phyloP scores from a whole-genome alignment of 2,797 vertebrate genomes.

The Linurgus olivaceus region DNA sequence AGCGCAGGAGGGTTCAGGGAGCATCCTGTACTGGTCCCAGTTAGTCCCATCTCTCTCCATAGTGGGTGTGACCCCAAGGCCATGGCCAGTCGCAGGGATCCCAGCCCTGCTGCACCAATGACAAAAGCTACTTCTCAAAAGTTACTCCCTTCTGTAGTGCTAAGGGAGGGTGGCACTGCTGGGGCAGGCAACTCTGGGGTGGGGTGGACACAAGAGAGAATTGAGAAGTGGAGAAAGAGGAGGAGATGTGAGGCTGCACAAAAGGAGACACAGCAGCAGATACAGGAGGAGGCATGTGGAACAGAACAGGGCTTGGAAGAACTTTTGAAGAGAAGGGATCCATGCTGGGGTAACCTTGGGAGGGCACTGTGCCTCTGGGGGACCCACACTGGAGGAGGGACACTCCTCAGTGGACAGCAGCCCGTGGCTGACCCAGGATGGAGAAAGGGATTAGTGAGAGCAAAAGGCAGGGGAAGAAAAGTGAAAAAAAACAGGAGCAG shows the following conservation, averaged over 20 bases:
- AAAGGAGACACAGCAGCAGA: background rate
- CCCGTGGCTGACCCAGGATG: background rate
- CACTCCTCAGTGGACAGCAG: background rate
- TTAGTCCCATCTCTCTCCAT: background rate
- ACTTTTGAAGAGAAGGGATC: background rate
- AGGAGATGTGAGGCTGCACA: background rate
- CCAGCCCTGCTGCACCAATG: background rate
- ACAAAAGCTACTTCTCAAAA: background rate
- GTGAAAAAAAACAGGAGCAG: background rate
- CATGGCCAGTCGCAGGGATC: background rate
- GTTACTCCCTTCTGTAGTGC: background rate
- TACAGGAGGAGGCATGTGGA: background rate
- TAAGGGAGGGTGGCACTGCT: background rate
- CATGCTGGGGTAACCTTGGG: background rate
- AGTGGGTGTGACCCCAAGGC: background rate
- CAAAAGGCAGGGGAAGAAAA: background rate
- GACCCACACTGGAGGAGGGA: background rate
- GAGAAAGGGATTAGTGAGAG: background rate
- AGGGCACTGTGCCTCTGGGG: background rate
- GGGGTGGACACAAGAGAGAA: background rate
- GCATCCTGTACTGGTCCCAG: background rate
- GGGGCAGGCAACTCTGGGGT: background rate
- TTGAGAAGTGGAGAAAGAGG: background rate
- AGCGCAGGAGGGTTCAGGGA: fast-evolving
- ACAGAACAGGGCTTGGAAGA: background rate